Percentiles rank a stretch among this genome's conserved stretches.
Evolutionary conservation across 2,113 vertebrate species (phyloP).

Genomic region (Myotis lucifugus): DNA sequence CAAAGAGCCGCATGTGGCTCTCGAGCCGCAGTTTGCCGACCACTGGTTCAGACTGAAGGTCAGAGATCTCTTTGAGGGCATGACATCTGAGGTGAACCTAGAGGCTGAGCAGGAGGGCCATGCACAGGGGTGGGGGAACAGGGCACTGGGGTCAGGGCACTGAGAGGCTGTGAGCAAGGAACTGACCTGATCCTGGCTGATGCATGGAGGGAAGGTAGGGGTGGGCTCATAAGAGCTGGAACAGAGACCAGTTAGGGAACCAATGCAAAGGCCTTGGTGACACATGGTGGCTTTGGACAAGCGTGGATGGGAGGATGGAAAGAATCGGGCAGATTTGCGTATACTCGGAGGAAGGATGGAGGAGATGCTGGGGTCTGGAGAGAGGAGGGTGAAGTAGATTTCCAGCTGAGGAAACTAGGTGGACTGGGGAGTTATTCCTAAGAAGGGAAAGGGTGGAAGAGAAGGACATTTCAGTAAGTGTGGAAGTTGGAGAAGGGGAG

Average conservation of each 20-base stretch:
- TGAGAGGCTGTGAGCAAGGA: not conserved
- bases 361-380: fast-evolving
- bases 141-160: not conserved
- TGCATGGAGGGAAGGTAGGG: not conserved
- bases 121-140: not conserved
- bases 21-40: no score
- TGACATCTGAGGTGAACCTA: not conserved
- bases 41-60: not conserved
- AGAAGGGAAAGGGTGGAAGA: not conserved
- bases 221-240: not conserved
- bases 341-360: not conserved
- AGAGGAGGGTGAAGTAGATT: not conserved
- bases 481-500: not conserved
- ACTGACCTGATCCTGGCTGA: no score
- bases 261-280: not conserved
- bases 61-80: not conserved
- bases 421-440: not conserved
- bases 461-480: not conserved
- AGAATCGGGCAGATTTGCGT: not conserved
- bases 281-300: not conserved
- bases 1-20: no score
- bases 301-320: not conserved
- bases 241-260: not conserved
- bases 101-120: fast-evolving
- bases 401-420: not conserved